A percentile compares a stretch with the other conserved stretches of the same genome.
Evolutionary conservation across 2,113 vertebrate species (phyloP).

Genomic region (Promerops cafer): DNA sequence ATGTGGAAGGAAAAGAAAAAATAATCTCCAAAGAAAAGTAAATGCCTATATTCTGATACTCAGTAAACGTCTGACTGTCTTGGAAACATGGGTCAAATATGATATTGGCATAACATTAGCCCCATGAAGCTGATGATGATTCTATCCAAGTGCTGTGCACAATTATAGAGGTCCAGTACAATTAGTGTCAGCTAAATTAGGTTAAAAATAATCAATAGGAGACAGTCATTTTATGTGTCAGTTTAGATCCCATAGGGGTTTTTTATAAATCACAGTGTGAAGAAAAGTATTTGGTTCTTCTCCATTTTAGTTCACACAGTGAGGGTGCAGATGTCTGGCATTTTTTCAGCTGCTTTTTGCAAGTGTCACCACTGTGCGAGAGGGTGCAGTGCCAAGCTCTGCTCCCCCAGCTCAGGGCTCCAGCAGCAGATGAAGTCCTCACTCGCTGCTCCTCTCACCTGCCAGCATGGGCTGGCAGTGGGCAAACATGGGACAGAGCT

Average conservation of each 20-base stretch:
- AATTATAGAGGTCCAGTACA: not conserved
- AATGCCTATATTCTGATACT: not conserved
- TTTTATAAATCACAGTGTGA: conserved; percentile 34
- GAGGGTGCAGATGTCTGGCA: conserved; percentile 53
- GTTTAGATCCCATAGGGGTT: not conserved
- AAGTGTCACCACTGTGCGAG: not conserved
- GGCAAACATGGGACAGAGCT: conserved; percentile 5
- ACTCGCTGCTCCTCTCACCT: conserved; percentile 19
- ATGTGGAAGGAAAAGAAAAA: not conserved
- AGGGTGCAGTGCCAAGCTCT: conserved; percentile 10
- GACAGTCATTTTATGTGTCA: not conserved
- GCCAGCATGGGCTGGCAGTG: conserved; percentile 17
- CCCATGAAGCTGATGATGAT: not conserved
- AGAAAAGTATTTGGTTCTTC: not conserved
- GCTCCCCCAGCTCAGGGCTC: not conserved
- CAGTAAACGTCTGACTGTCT: not conserved
- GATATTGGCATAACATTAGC: not conserved
- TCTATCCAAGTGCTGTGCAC: not conserved
- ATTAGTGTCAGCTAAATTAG: not conserved
- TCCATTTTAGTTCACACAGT: not conserved
- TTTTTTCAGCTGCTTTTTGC: not conserved
- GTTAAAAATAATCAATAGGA: conserved; percentile 27
- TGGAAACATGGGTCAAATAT: not conserved
- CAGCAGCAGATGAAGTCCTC: not conserved
- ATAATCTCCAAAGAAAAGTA: not conserved